These are phyloP conservation scores for Melanerpes formicivorus DNA, from an alignment of 2,113 vertebrate genomes.

Conservation along the genomic window DNA sequence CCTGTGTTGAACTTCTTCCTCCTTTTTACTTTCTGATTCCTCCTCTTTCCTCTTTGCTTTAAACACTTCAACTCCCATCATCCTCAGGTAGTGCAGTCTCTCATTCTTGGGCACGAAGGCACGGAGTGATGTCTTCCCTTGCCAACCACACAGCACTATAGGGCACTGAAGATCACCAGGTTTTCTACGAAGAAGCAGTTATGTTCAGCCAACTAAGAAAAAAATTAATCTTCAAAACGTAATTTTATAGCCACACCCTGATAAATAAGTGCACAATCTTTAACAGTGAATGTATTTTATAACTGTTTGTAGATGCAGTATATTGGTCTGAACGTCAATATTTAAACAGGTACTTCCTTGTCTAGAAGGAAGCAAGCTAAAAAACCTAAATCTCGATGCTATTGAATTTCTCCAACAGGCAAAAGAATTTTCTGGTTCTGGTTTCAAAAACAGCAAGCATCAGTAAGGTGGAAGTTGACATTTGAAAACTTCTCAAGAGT, in stretches of 20 bases:
- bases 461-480: background rate
- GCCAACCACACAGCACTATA: slow-evolving; percentile 95
- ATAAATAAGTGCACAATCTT: background rate
- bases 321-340: background rate
- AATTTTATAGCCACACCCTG: background rate
- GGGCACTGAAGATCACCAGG: slow-evolving; percentile 87
- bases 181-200: slow-evolving; percentile 72
- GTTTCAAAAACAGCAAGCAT: background rate
- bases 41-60: slow-evolving; percentile 78
- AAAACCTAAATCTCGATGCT: background rate
- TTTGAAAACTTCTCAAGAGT: background rate
- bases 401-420: background rate
- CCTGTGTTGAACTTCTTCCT: background rate
- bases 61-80: slow-evolving; percentile 94
- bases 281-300: background rate
- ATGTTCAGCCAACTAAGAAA: background rate
- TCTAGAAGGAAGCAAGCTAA: background rate
- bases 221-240: background rate
- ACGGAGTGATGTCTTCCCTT: slow-evolving; percentile 94
- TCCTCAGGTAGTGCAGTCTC: slow-evolving; percentile 92
- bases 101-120: slow-evolving; percentile 96
- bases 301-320: background rate
- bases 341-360: background rate
- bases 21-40: background rate
- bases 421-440: background rate